Evolutionary conservation across 2,888 invertebrate genomes (phyloP).

Genomic region (Ochropacha duplaris): DNA sequence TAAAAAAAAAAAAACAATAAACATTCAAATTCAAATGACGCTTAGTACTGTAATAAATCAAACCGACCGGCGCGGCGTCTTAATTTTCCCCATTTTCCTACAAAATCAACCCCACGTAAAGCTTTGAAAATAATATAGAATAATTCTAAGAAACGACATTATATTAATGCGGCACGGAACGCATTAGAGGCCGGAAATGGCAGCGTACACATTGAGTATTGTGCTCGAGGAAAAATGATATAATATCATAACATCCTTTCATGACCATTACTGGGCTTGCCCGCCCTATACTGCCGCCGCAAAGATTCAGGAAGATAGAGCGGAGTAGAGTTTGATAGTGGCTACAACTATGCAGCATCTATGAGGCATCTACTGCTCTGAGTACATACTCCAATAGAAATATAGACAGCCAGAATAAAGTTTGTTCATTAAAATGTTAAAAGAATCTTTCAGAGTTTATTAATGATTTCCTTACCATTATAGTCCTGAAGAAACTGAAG

Average conservation of each 20-base stretch:
- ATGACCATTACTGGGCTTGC: constrained; percentile 71
- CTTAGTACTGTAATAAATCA: not conserved
- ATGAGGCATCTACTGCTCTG: constrained; percentile 10
- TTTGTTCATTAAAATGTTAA: too few species aligned
- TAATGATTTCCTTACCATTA: too few species aligned
- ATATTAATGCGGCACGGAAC: constrained; percentile 64
- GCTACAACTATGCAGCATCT: constrained; percentile 16
- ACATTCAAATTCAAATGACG: too few species aligned
- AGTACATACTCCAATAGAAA: too few species aligned
- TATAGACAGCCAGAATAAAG: too few species aligned
- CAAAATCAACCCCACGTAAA: not conserved
- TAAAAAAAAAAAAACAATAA: too few species aligned
- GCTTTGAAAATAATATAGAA: constrained; percentile 9
- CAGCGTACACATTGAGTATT: constrained; percentile 64
- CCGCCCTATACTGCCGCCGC: constrained; percentile 44
- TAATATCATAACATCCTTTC: constrained; percentile 80
- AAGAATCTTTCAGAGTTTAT: too few species aligned
- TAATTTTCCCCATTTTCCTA: constrained; percentile 1
- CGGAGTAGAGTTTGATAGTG: constrained; percentile 7
- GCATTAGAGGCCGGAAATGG: constrained; percentile 78
- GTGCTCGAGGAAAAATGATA: constrained; percentile 77
- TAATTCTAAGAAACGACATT: constrained; percentile 40
- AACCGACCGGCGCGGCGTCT: not conserved
- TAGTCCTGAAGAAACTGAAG: too few species aligned
- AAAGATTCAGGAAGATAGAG: constrained; percentile 30